Evolutionary conservation across 1,140 invertebrate species (phyloP).

Genomic region (Paramacrobiotus metropolitanus): DNA sequence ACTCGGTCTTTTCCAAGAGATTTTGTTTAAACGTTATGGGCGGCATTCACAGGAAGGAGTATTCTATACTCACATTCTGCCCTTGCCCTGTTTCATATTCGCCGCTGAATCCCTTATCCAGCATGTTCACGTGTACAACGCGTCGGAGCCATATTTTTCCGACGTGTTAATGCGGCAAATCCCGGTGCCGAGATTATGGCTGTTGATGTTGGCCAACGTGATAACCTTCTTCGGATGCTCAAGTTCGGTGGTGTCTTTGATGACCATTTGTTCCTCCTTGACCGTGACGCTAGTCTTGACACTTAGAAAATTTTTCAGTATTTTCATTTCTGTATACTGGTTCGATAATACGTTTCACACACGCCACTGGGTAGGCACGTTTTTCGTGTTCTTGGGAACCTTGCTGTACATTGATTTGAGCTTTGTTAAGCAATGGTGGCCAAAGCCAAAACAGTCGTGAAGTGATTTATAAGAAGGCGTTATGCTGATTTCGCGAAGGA

Average conservation of each 20-base stretch:
- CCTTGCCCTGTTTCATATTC: conserved; percentile 57
- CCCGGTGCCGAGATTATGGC: conserved; percentile 42
- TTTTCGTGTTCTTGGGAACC: conserved; percentile 73
- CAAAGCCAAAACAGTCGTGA: no score
- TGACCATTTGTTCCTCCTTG: conserved; percentile 71
- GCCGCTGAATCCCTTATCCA: conserved; percentile 45
- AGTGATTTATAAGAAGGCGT: no score
- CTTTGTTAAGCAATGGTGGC: no score
- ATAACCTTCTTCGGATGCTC: conserved; percentile 83
- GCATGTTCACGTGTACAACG: conserved; percentile 29
- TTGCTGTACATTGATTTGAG: conserved; percentile 60
- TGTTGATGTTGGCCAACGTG: conserved; percentile 61
- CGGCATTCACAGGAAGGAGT: conserved; percentile 84
- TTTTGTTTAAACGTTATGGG: conserved; percentile 55
- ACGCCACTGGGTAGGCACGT: conserved; percentile 72
- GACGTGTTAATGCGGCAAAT: conserved; percentile 31
- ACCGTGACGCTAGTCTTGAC: conserved; percentile 89
- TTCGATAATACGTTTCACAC: conserved; percentile 81
- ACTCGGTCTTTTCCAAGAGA: conserved; percentile 92
- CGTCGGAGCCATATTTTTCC: conserved; percentile 18
- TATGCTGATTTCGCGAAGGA: no score
- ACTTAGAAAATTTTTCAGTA: conserved; percentile 73
- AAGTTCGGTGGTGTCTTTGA: conserved; percentile 72
- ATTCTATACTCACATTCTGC: conserved; percentile 64
- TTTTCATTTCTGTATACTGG: conserved; percentile 82